A percentile compares a stretch with the other conserved stretches of the same genome.
Evolutionary conservation across 2,888 invertebrate species (phyloP).

Genomic region (Camptogramma bilineatum): DNA sequence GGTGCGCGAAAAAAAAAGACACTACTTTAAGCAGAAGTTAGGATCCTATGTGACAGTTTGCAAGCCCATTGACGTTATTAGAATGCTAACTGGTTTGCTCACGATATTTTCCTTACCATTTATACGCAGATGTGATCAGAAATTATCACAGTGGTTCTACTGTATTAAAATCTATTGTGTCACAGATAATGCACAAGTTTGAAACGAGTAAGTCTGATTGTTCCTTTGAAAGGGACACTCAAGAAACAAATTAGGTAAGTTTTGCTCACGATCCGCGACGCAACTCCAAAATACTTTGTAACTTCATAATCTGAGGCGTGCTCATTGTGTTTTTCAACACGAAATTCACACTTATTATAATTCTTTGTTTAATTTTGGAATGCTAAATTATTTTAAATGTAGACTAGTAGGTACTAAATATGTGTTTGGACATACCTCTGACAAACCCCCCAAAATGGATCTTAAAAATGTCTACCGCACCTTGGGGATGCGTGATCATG

Average conservation of each 20-base stretch:
- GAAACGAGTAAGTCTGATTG: slow-evolving; percentile 22
- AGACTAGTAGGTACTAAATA: too few relatives aligned
- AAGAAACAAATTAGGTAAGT: slow-evolving; percentile 27
- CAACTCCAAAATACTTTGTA: slow-evolving; percentile 2
- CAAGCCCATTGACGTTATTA: too few relatives aligned
- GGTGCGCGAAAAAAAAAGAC: too few relatives aligned
- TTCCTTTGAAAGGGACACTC: slow-evolving; percentile 29
- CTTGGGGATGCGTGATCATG: too few relatives aligned
- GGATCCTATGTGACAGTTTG: too few relatives aligned
- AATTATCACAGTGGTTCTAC: not conserved
- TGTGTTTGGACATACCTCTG: too few relatives aligned
- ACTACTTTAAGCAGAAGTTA: too few relatives aligned
- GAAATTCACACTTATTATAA: not conserved
- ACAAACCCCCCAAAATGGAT: too few relatives aligned
- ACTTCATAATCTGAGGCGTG: not conserved
- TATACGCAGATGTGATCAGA: too few relatives aligned
- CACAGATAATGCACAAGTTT: slow-evolving; percentile 36
- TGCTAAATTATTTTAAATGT: not conserved
- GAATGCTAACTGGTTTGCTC: too few relatives aligned
- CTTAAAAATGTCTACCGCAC: too few relatives aligned
- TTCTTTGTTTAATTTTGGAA: not conserved
- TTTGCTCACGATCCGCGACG: slow-evolving; percentile 5
- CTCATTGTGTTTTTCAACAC: not conserved
- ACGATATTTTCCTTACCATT: too few relatives aligned
- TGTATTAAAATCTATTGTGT: not conserved